Conservation (phyloP, 2,888 invertebrate genomes). For the Drosophila niveifrons region DNA sequence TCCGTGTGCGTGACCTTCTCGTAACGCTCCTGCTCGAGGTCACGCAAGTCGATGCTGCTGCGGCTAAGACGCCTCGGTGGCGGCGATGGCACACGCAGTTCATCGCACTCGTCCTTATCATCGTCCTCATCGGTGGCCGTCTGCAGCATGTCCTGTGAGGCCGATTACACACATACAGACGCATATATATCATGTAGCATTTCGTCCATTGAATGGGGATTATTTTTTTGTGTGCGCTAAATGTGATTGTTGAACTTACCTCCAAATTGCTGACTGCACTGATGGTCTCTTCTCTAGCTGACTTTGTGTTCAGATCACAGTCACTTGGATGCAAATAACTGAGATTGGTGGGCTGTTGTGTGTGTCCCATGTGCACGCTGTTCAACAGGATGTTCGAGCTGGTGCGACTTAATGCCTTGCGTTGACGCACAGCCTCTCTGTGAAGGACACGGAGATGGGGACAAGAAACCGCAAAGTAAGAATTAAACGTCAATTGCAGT, state of each 20-base stretch:
- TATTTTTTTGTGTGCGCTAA: neutral
- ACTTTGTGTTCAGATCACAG: slow-evolving; percentile 86
- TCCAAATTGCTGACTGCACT: slow-evolving; percentile 86
- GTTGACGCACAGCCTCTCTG: slow-evolving; percentile 92
- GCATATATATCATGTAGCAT: neutral
- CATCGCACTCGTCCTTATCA: slow-evolving; percentile 85
- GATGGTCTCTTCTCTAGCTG: slow-evolving; percentile 84
- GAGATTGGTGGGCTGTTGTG: slow-evolving; percentile 89
- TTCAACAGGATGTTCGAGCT: slow-evolving; percentile 94
- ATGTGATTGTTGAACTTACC: slow-evolving; percentile 71
- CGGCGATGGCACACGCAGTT: slow-evolving; percentile 85
- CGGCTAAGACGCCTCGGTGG: slow-evolving; percentile 85
- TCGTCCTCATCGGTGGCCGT: slow-evolving; percentile 83
- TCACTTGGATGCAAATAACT: slow-evolving; percentile 88
- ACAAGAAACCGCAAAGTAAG: slow-evolving; percentile 24
- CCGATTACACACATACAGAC: slow-evolving; percentile 23
- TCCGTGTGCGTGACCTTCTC: slow-evolving; percentile 86
- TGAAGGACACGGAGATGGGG: neutral
- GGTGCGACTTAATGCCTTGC: slow-evolving; percentile 93
- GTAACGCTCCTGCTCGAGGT: slow-evolving; percentile 85
- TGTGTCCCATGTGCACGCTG: slow-evolving; percentile 93
- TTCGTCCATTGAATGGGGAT: neutral
- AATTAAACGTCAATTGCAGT: slow-evolving; percentile 23
- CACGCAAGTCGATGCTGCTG: slow-evolving; percentile 85
- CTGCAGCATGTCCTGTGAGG: slow-evolving; percentile 82